A percentile compares a stretch with the other conserved stretches of the same genome.
Evolutionary conservation across 2,113 vertebrate species (phyloP).

Genomic region (Rhinopomastus cyanomelas): DNA sequence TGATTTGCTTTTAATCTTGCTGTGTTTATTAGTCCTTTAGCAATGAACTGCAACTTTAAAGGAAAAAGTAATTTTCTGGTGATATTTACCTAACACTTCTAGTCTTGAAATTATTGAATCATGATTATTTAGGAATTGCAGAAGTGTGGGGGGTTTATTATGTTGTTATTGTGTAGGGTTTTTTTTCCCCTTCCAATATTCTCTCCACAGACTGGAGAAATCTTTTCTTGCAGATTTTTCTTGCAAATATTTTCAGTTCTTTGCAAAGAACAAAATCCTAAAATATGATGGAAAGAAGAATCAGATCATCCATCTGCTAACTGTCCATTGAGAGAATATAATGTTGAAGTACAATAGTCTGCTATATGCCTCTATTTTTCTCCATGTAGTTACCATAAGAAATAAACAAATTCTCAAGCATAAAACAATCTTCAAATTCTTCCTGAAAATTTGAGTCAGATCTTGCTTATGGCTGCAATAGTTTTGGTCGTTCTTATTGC

Average conservation of each 20-base stretch:
- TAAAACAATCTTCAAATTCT: not conserved
- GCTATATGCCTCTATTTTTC: not conserved
- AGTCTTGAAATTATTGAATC: not conserved
- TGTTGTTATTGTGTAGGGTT: rapidly evolving
- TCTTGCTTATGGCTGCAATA: not conserved
- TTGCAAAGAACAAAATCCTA: not conserved
- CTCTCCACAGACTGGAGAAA: not conserved
- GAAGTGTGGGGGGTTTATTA: rapidly evolving
- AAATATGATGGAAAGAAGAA: not conserved
- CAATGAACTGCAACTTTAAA: not conserved
- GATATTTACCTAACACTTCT: not conserved
- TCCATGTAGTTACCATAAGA: not conserved
- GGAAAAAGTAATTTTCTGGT: not conserved
- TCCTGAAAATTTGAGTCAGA: not conserved
- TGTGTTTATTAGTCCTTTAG: not conserved
- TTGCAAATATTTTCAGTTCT: not conserved
- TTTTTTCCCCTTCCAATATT: not conserved
- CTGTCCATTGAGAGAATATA: not conserved
- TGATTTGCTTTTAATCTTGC: not conserved
- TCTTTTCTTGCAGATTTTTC: not conserved
- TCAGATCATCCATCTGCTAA: not conserved
- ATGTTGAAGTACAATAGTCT: not conserved
- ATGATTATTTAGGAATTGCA: not conserved
- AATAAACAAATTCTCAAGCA: not conserved
- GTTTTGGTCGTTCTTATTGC: not conserved